Conservation (phyloP, 37 sponge, comb jelly and placozoan genomes). For the Ianthella basta region DNA sequence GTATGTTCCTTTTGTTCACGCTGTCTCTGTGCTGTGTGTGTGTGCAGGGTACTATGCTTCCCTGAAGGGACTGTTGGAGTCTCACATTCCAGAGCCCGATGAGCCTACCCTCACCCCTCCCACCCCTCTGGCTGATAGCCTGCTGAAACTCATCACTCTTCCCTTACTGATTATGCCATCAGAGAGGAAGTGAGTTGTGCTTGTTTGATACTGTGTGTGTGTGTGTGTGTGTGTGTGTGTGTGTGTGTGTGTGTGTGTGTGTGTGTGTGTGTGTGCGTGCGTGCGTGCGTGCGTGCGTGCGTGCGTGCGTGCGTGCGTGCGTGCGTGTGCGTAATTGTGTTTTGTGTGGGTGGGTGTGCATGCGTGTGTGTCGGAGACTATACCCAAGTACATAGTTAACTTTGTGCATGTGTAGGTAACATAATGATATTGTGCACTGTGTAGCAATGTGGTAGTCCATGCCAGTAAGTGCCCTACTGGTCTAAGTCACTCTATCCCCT, state of each 20-base stretch:
- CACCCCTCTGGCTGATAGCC: constrained; percentile 53
- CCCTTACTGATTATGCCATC: constrained; percentile 16
- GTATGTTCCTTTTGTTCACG: background rate
- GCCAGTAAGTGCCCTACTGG: no score
- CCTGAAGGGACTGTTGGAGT: constrained; percentile 46
- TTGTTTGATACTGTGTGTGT: background rate
- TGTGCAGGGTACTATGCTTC: constrained; percentile 46
- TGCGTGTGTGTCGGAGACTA: no score
- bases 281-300: background rate
- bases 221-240: background rate
- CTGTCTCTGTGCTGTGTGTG: background rate
- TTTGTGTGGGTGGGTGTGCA: no score
- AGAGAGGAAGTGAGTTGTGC: constrained; percentile 17
- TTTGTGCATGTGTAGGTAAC: no score
- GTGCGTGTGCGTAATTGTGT: no score
- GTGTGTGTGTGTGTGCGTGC: background rate
- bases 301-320: no score
- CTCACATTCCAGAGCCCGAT: constrained; percentile 52
- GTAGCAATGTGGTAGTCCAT: no score
- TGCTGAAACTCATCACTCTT: constrained; percentile 49
- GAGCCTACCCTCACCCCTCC: constrained; percentile 21
- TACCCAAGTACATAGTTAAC: no score
- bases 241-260: background rate
- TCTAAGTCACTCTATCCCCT: no score
- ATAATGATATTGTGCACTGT: no score